Conservation (phyloP, 1,140 invertebrate genomes). For the Leptopilina boulardi region DNA sequence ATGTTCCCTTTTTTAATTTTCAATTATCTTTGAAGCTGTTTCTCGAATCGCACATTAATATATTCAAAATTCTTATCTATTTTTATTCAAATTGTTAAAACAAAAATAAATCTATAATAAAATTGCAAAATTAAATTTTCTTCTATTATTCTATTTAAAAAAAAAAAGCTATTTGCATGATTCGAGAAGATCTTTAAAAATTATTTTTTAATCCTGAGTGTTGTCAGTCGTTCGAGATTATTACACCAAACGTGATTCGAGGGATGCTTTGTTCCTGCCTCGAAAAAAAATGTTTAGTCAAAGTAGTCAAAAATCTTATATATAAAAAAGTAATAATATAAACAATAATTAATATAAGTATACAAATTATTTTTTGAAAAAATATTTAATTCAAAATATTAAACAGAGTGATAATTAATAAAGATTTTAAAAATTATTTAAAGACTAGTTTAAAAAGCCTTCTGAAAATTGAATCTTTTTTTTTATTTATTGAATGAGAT, state of each 20-base stretch:
- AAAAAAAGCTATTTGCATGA: neutral
- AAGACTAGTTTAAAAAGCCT: no score
- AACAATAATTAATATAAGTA: no score
- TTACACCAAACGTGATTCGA: neutral
- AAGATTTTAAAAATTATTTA: no score
- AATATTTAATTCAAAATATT: no score
- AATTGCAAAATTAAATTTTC: no score
- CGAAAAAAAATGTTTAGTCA: neutral
- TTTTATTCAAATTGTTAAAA: no score
- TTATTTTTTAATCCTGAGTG: constrained; percentile 28
- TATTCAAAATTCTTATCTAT: neutral
- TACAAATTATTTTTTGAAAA: no score
- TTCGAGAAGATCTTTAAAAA: constrained; percentile 12
- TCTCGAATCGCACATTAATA: constrained; percentile 59
- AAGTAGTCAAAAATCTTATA: neutral
- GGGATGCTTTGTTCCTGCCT: neutral
- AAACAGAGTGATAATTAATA: no score
- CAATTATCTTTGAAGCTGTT: constrained; percentile 51
- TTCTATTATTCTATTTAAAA: no score
- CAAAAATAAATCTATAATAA: no score
- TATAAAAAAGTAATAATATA: neutral
- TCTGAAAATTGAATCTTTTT: no score
- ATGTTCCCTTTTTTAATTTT: constrained; percentile 67
- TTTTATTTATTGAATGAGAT: no score
- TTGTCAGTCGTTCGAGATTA: neutral